Percentiles rank a stretch among this genome's conserved stretches.
phyloP scores from a whole-genome alignment of 2,888 invertebrate genomes.

The Conistra vaccinii region DNA sequence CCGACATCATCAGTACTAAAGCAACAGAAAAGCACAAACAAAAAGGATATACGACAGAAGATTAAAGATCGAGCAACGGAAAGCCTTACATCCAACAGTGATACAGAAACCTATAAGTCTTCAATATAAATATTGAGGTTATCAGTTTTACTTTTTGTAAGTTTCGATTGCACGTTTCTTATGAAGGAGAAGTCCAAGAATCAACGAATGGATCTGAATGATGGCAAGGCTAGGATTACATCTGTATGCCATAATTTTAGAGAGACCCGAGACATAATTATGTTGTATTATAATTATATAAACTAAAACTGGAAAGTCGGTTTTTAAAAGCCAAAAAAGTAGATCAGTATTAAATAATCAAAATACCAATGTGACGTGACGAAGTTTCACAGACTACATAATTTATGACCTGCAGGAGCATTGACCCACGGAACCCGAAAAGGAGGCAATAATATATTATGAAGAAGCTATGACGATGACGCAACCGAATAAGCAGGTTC shows the following conservation, averaged over 20 bases:
- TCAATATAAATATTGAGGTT: constrained; percentile 20
- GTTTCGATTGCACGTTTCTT: no score
- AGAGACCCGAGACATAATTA: not conserved
- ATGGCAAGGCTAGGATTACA: not conserved
- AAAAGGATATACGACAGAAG: not conserved
- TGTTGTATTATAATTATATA: not conserved
- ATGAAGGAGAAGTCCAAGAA: constrained; percentile 12
- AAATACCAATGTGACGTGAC: not conserved
- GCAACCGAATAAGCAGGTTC: constrained; percentile 53
- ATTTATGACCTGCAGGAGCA: constrained; percentile 23
- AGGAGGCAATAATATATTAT: constrained; percentile 29
- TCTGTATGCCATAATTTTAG: constrained; percentile 4
- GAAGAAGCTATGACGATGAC: constrained; percentile 60
- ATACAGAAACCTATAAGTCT: not conserved
- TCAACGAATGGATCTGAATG: not conserved
- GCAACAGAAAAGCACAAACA: not conserved
- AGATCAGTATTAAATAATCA: not conserved
- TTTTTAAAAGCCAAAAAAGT: not conserved
- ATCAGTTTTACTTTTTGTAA: constrained; percentile 4
- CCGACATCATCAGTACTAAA: not conserved
- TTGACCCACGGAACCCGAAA: constrained; percentile 51
- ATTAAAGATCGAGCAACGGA: not conserved
- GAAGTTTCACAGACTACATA: not conserved
- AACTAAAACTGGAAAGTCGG: not conserved
- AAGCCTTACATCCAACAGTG: not conserved